phyloP scores from a whole-genome alignment of 2,113 vertebrate species.

The Sapajus apella region DNA sequence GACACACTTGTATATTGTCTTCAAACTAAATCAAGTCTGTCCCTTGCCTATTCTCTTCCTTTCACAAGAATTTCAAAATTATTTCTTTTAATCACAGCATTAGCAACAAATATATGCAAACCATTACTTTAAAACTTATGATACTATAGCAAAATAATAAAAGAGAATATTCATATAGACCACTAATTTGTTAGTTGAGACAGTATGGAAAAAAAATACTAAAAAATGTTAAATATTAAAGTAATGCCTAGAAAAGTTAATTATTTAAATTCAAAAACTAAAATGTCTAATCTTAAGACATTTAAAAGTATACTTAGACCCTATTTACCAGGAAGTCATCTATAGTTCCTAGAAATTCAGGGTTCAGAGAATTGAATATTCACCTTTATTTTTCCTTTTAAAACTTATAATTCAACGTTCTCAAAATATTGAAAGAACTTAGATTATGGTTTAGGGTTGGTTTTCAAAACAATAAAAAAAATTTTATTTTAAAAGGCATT shows the following conservation, averaged over 20 bases:
- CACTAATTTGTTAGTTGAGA: background rate
- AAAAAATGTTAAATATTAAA: background rate
- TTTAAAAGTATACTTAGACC: background rate
- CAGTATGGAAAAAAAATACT: background rate
- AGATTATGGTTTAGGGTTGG: background rate
- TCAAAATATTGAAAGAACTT: background rate
- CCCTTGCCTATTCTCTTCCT: background rate
- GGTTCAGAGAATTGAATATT: background rate
- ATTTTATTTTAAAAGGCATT: background rate
- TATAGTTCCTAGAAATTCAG: background rate
- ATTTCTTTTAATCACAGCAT: slow-evolving; percentile 28
- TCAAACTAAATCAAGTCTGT: background rate
- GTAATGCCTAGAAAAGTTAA: background rate
- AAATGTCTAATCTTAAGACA: background rate
- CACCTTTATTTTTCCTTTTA: background rate
- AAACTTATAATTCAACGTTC: background rate
- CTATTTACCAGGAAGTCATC: background rate
- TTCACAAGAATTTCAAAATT: slow-evolving; percentile 24
- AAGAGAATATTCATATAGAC: background rate
- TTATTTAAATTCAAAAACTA: background rate
- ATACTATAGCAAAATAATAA: background rate
- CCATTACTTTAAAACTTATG: background rate
- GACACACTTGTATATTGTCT: background rate
- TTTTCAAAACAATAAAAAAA: background rate
- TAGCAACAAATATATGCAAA: background rate